Conservation (phyloP, 2,888 invertebrate species). For the Adelphocoris suturalis region DNA sequence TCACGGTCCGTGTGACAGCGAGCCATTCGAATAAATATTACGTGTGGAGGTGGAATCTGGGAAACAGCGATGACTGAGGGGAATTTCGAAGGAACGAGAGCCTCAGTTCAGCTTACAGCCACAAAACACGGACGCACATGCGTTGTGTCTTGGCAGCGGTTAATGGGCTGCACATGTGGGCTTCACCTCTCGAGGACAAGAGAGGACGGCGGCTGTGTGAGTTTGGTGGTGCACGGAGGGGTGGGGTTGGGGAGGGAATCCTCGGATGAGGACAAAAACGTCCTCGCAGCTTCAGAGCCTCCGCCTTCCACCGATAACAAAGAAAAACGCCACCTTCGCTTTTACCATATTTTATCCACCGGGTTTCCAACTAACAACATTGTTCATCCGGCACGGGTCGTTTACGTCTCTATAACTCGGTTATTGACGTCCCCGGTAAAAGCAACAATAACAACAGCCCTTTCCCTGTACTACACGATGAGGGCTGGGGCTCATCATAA, state of each 20-base stretch:
- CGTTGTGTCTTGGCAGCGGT: constrained; percentile 37
- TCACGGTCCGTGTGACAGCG: no score
- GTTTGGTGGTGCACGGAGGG: neutral
- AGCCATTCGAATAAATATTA: no score
- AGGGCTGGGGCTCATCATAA: no score
- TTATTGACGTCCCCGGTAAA: constrained; percentile 11
- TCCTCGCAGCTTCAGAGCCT: neutral
- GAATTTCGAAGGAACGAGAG: constrained; percentile 21
- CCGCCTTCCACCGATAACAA: constrained; percentile 10
- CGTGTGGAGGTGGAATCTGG: no score
- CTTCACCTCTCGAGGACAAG: neutral
- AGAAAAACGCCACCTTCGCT: constrained; percentile 30
- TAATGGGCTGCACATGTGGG: constrained; percentile 20
- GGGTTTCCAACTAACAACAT: constrained; percentile 8
- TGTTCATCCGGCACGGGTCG: neutral
- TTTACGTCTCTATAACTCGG: constrained; percentile 36
- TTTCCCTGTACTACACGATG: no score
- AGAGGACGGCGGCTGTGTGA: neutral
- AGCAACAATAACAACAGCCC: no score
- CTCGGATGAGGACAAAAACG: constrained; percentile 17
- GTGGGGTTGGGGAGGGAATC: neutral
- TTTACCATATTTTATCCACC: constrained; percentile 43
- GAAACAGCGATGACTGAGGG: neutral
- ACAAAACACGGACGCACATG: constrained; percentile 54
- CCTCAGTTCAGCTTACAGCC: neutral